Evolutionary conservation across 2,888 invertebrate species (phyloP), one percentile per base, ranked within the genome.

Genomic region (Mactromeris polynyma): DNA sequence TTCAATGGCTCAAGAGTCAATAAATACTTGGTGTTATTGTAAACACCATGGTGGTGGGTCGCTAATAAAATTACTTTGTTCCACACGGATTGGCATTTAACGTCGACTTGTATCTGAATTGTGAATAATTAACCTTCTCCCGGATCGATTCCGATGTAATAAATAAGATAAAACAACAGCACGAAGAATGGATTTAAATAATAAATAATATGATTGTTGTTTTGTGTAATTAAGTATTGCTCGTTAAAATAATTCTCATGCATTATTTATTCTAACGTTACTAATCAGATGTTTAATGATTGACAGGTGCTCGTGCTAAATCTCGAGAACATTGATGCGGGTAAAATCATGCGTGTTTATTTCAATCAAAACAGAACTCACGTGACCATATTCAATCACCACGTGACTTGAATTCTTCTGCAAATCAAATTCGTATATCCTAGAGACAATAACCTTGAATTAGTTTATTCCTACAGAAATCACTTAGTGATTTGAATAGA

Each of bases 241-340:
- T 73, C 73, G 36, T 73, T 73, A 73, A 73, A 73, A 36, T 33
- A 11, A 73, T 17, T 19, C 36, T 73, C 73, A 73, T 73, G 73
- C 36, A 73, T 19, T 36, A 73, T 73, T 73, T 33, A 73, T 36
- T 26, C 17, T 73, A 73, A 19, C 21, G 31, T 36, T 19, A 36
- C 14, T 73, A 73, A 73, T 73, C 36, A 73, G 36, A 73, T 33
- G 7, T 19, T 73, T 19, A 17, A 36, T 36, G 33, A 73, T 36
- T 73, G 36, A 73, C 73, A 73, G 36, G 36, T 33, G 33, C 73
- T 73, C 6, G 73, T 19, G 2, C 3, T n/a, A 7, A 64, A 26
- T 11, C 58, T 0, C 6, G 7, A 64, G 7, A 9, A 26, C 9
- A 26, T 64, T 64, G n/a, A 64, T 64, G 6, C 1, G 7, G 26